Evolutionary conservation across 2,797 vertebrate species (phyloP).

Genomic region (Anas flavirostris): DNA sequence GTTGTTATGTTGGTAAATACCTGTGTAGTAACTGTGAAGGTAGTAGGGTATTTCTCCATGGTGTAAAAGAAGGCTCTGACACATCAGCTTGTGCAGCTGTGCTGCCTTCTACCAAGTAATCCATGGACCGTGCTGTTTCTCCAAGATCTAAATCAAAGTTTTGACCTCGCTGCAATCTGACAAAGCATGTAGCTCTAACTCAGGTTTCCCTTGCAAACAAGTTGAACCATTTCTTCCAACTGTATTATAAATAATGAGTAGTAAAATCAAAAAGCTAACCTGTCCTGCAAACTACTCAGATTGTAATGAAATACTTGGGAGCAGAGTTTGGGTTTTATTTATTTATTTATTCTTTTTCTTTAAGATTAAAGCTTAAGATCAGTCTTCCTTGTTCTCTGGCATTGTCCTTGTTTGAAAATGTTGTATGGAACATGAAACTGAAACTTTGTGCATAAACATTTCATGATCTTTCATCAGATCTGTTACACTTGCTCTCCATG

Average conservation of each 20-base stretch:
- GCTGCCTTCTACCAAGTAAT: background rate
- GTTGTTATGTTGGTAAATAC: background rate
- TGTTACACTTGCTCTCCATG: background rate
- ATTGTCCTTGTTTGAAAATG: background rate
- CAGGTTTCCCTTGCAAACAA: background rate
- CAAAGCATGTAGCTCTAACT: accelerated
- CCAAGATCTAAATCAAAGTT: background rate
- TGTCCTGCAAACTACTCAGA: background rate
- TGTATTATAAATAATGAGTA: background rate
- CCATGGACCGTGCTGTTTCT: accelerated
- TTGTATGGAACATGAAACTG: background rate
- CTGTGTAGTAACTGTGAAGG: background rate
- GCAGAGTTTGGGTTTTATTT: too few species aligned
- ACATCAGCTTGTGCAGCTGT: background rate
- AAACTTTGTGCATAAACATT: background rate
- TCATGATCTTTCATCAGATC: background rate
- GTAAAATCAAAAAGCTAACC: background rate
- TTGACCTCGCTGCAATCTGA: background rate
- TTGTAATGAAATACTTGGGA: background rate
- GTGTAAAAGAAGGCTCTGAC: background rate
- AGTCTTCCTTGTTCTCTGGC: background rate
- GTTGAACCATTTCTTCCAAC: background rate
- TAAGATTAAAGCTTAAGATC: background rate
- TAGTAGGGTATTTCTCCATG: accelerated
- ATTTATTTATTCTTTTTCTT: background rate